phyloP scores from a whole-genome alignment of 2,113 vertebrate genomes.

The Ceuthmochares aereus region DNA sequence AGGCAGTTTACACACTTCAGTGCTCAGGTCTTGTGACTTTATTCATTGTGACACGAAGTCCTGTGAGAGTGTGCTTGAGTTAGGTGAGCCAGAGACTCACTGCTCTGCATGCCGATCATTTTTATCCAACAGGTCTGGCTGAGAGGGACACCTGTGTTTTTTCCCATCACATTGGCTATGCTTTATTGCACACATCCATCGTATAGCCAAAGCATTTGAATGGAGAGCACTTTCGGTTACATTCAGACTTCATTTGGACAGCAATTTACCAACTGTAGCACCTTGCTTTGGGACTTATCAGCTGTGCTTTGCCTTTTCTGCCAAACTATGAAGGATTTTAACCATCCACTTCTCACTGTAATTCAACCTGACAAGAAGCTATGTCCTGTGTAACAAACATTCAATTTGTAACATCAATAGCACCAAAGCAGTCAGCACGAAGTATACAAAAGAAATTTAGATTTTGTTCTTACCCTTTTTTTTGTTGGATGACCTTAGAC shows the following conservation, averaged over 20 bases:
- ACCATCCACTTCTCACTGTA: not conserved
- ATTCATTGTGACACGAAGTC: not conserved
- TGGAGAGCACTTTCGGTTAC: not conserved
- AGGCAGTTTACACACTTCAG: not conserved
- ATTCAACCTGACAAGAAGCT: not conserved
- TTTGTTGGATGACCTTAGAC: not conserved
- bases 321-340: not conserved
- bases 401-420: not conserved
- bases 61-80: not conserved
- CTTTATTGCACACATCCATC: not conserved
- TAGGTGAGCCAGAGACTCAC: not conserved
- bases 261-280: not conserved
- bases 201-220: not conserved
- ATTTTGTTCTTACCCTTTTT: not conserved
- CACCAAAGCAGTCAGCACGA: not conserved
- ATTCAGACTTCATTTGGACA: not conserved
- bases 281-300: not conserved
- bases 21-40: not conserved
- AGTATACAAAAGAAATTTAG: not conserved
- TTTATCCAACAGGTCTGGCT: not conserved
- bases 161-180: not conserved
- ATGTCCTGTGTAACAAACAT: not conserved
- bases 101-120: rapidly evolving
- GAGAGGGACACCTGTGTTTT: not conserved
- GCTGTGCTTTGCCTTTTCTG: not conserved